Evolutionary conservation across 2,113 vertebrate genomes (phyloP), one percentile per base, ranked within the genome.

Genomic region (Rhinoderma darwinii): DNA sequence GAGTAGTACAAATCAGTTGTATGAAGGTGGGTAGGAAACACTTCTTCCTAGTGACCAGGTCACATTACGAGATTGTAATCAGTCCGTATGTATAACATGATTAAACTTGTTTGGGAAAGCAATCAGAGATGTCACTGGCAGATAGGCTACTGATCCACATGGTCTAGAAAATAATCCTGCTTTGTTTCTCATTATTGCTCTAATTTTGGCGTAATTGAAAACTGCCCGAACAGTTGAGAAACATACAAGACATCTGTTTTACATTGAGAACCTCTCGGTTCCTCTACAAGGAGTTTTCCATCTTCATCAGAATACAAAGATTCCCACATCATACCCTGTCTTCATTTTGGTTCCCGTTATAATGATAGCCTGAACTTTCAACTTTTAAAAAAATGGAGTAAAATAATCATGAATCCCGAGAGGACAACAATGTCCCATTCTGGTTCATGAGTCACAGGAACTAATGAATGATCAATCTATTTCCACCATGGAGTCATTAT

Each of bases 281-380:
- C 86, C 88, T 88, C 89, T 78, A 20, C 89, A 88, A 89, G 89
- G 91, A 89, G 90, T 89, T 91, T 93, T 93, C 91, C 91, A 91
- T 91, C 91, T 90, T 89, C 92, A 91, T 91, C 90, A 86, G 89
- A 79, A 88, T 87, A 90, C 91, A 91, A 92, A 82, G 89, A 91
- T 93, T 92, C 91, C 92, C 93, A 91, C 93, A 92, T 92, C 90
- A 90, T 86, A 88, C 68, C 84, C 90, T 88, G 88, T 91, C 90
- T 90, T 91, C 84, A 25, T 47, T 91, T 90, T 90, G 82, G 86
- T 90, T 50, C 56, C n/a, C 85, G 89, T 89, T 87, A 89, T 89
- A 90, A 91, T 88, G 89, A 72, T 89, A 88, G 80, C 51, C 78
- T 92, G 93, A 93, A 93, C 93, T 93, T 93, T 92, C 88, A 91